phyloP scores from a whole-genome alignment of 2,797 vertebrate genomes.

The Myiotriccus ornatus region DNA sequence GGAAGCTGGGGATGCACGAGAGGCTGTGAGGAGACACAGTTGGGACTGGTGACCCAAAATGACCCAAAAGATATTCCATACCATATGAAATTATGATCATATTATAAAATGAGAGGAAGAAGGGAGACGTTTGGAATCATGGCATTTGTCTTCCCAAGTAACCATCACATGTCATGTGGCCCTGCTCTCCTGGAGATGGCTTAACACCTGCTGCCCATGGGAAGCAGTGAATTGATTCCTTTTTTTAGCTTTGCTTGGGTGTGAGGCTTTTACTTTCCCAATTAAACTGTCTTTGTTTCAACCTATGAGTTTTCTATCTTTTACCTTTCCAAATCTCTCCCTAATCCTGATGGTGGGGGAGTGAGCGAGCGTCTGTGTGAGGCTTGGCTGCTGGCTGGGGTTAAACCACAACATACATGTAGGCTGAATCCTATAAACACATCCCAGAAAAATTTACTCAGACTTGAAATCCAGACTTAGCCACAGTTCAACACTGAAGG shows the following conservation, averaged over 20 bases:
- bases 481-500: neutral
- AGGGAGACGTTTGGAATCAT: neutral
- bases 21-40: neutral
- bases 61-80: neutral
- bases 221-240: neutral
- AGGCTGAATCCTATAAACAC: neutral
- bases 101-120: neutral
- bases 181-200: neutral
- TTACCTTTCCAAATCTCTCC: neutral
- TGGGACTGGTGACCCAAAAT: neutral
- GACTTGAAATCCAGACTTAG: neutral
- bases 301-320: neutral
- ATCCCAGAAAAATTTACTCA: neutral
- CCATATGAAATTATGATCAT: neutral
- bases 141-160: neutral
- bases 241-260: neutral
- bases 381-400: neutral
- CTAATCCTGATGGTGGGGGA: neutral
- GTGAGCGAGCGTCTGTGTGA: neutral
- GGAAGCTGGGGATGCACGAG: too few species aligned
- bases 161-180: neutral
- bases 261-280: neutral
- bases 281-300: neutral
- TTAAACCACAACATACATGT: neutral
- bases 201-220: neutral